Evolutionary conservation across 2,888 invertebrate genomes (phyloP).

Genomic region (Agrilus mali): DNA sequence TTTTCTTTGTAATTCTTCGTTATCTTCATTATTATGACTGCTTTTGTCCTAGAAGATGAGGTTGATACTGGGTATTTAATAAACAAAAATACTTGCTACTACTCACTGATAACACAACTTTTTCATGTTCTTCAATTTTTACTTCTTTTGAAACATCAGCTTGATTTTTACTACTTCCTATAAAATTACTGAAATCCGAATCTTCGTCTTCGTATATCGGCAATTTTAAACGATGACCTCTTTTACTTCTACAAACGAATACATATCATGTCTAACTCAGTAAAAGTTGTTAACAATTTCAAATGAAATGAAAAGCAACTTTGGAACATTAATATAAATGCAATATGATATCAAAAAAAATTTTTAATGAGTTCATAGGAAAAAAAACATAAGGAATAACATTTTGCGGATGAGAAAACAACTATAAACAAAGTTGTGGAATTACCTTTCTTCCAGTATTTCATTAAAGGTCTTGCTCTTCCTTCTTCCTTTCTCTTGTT

Average conservation of each 20-base stretch:
- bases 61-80: no score
- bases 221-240: conserved; percentile 45
- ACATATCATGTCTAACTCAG: background rate
- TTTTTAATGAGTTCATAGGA: background rate
- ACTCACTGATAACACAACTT: no score
- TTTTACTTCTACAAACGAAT: conserved; percentile 32
- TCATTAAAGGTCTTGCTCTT: conserved; percentile 89
- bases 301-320: background rate
- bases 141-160: no score
- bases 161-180: conserved; percentile 38
- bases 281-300: background rate
- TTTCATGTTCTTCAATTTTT: no score
- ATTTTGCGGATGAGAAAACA: background rate
- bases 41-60: no score
- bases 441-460: conserved; percentile 79
- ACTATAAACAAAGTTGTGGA: background rate
- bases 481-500: conserved; percentile 52
- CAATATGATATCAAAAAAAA: background rate
- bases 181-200: conserved; percentile 75
- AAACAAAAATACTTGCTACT: no score
- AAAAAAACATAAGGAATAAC: background rate
- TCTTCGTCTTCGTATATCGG: conserved; percentile 68
- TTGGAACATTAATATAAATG: conserved; percentile 2
- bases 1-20: no score
- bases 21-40: no score